Conservation (phyloP, 2,113 vertebrate species). For the Hypomesus transpacificus region DNA sequence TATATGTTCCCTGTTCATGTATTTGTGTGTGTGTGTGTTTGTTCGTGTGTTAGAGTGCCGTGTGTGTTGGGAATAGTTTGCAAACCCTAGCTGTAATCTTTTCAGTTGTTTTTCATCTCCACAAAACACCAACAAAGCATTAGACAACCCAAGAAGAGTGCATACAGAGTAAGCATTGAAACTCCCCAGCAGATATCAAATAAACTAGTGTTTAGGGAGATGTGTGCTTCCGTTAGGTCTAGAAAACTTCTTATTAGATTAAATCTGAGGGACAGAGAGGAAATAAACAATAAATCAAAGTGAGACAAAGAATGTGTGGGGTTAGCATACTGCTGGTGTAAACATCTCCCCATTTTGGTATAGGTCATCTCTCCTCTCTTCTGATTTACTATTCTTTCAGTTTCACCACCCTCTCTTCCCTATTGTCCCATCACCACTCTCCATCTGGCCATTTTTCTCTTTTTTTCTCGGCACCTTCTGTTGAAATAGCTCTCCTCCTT, state of each 20-base stretch:
- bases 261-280: slow-evolving; percentile 37
- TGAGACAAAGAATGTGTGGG: slow-evolving; percentile 45
- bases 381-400: too few relatives aligned
- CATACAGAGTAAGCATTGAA: slow-evolving; percentile 10
- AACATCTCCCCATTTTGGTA: slow-evolving; percentile 22
- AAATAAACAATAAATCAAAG: slow-evolving; percentile 51
- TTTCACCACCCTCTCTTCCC: too few relatives aligned
- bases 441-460: too few relatives aligned
- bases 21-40: slow-evolving; percentile 9
- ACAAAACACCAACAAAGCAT: slow-evolving; percentile 31
- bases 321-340: slow-evolving; percentile 44
- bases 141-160: slow-evolving; percentile 8
- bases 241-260: slow-evolving; percentile 57
- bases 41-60: neutral
- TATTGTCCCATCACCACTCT: too few relatives aligned
- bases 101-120: slow-evolving; percentile 22
- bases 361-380: neutral
- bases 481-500: neutral
- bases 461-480: too few relatives aligned
- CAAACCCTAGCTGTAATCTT: slow-evolving; percentile 71
- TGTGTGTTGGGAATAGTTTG: slow-evolving; percentile 32
- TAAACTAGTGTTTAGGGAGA: slow-evolving; percentile 16
- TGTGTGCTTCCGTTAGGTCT: slow-evolving; percentile 72
- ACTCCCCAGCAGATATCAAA: slow-evolving; percentile 14
- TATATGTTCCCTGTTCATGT: slow-evolving; percentile 12